Conservation (phyloP, 2,113 vertebrate genomes). For the Amblyopsis rosae region DNA sequence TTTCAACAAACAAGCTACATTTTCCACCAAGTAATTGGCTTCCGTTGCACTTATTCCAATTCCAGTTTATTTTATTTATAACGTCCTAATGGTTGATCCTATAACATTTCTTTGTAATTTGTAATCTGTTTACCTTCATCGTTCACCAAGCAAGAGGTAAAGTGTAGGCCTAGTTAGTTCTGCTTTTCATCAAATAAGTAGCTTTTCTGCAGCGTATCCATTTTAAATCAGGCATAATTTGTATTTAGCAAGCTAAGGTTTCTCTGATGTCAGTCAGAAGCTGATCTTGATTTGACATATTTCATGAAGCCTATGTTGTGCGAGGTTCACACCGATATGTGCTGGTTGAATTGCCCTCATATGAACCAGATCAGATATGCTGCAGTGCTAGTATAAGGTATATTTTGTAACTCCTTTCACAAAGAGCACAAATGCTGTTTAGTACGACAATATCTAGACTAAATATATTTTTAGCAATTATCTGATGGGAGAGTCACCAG, state of each 20-base stretch:
- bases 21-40: no score
- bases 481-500: no score
- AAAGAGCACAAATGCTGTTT: conserved; percentile 4
- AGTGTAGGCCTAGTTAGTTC: no score
- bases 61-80: no score
- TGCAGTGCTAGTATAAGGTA: not conserved
- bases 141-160: no score
- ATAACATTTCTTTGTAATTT: no score
- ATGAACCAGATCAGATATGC: conserved; percentile 17
- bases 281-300: conserved; percentile 9
- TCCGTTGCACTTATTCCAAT: no score
- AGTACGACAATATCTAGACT: conserved; percentile 1
- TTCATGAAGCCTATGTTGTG: conserved; percentile 22
- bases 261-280: not conserved
- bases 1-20: no score
- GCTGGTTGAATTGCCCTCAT: not conserved
- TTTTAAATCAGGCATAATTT: not conserved
- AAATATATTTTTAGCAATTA: no score
- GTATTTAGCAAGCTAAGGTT: not conserved
- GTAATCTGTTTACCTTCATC: no score
- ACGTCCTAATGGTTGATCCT: no score
- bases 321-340: not conserved
- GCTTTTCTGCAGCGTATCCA: not conserved
- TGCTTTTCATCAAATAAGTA: not conserved
- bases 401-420: not conserved